phyloP scores from a whole-genome alignment of 1,140 invertebrate genomes.

The Dendrolimus kikuchii region DNA sequence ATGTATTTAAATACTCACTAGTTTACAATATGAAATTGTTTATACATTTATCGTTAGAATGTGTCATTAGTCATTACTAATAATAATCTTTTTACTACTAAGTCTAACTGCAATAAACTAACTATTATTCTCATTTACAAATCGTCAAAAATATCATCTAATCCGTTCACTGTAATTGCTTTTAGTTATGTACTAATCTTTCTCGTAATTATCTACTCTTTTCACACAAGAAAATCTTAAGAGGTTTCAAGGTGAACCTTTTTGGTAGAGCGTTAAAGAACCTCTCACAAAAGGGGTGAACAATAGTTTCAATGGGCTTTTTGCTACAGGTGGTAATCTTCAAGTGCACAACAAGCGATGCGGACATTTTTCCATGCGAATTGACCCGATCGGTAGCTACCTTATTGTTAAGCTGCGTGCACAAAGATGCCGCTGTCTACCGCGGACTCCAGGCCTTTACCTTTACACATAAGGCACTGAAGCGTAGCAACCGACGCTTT shows the following conservation, averaged over 20 bases:
- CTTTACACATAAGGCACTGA: slow-evolving; percentile 13
- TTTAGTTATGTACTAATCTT: slow-evolving; percentile 31
- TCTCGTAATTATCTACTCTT: slow-evolving; percentile 32
- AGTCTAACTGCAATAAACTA: slow-evolving; percentile 5
- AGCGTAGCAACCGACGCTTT: slow-evolving; percentile 23
- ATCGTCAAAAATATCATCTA: slow-evolving; percentile 23
- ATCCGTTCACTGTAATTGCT: slow-evolving; percentile 33
- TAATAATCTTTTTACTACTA: neutral
- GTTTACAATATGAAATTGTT: too few species aligned
- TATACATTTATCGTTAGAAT: too few species aligned
- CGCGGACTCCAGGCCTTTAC: slow-evolving; percentile 11
- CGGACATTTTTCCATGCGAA: slow-evolving; percentile 38
- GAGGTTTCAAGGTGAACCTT: slow-evolving; percentile 6
- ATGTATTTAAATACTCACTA: too few species aligned
- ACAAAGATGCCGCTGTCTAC: slow-evolving; percentile 36
- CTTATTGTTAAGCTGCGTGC: slow-evolving; percentile 28
- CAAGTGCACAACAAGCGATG: slow-evolving; percentile 55
- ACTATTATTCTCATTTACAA: slow-evolving; percentile 28
- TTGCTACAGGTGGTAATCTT: slow-evolving; percentile 58
- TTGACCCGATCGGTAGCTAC: slow-evolving; percentile 35
- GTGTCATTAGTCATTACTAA: too few species aligned
- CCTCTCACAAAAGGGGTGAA: slow-evolving; percentile 28
- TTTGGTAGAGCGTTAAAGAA: slow-evolving; percentile 45
- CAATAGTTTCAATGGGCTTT: slow-evolving; percentile 27
- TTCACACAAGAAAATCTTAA: slow-evolving; percentile 17